Evolutionary conservation across 2,113 vertebrate genomes (phyloP), one percentile per base, ranked within the genome.

Genomic region (Pandion haliaetus): DNA sequence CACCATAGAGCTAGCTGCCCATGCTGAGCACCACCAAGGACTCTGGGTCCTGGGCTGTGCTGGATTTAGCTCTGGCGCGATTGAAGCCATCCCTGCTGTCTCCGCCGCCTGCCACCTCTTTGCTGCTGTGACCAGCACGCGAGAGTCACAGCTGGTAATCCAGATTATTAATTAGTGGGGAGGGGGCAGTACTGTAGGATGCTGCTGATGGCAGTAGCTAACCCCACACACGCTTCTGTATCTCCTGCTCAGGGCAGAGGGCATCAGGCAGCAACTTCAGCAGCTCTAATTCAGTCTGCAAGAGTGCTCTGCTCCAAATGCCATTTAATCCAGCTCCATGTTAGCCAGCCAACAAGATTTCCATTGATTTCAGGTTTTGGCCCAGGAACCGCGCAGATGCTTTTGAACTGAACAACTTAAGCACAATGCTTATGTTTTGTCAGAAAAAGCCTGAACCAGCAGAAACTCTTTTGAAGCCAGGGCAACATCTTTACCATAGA

Each of bases 391-490:
- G 10, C 31, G 54, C 49, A 69, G 34, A 69, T 28, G 58, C 50
- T 91, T 95, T 93, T 87, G 55, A 89, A 77, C 79, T 34, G 71
- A 89, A 73, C 28, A 71, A 80, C 88, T 95, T 95, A 55, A 90
- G 52, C 71, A 26, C 50, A 78, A 62, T 1, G 2, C 14, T 92
- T 85, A 10, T 0, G 55, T 88, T 96, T 92, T 83, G 93, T 85
- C 78, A 94, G 74, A 62, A 95, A 92, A 90, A 82, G 24, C 67
- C 90, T 73, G 88, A 95, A 94, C 76, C 66, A 85, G 88, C 90
- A 95, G 57, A 92, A 94, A 70, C 44, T 80, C 31, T 36, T 93
- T 91, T 83, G 83, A 86, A 96, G 88, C 45, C 77, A 81, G 55
- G 47, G 83, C 85, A 90, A n/a, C 74, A 61, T 95, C 86, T 71